Evolutionary conservation across 2,113 vertebrate genomes (phyloP), one percentile per base, ranked within the genome.

Genomic region (Clupea harengus): DNA sequence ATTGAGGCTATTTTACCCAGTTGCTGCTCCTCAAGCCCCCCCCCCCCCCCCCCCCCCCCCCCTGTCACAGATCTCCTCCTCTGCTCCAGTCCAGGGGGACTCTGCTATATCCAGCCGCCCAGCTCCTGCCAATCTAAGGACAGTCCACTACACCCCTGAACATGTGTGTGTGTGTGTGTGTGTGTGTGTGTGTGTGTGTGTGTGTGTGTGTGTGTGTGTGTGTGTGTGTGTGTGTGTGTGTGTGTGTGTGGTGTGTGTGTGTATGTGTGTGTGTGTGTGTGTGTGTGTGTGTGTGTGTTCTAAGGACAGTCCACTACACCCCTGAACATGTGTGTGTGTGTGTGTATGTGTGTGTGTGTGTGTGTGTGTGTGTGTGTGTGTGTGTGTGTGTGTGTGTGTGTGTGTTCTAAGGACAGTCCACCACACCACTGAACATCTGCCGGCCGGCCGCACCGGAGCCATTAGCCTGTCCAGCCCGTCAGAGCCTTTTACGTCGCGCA

Each of bases 1-100:
- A 78, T 32, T 78, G 72, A 78, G 72, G 72, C 72, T 78, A 39
- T 78, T 78, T 78, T 44, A 78, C 72, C 72, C 72, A 78, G 72
- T 15, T 11, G 28, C 28, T 28, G 28, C 72, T 78, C 72, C 15
- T 28, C 32, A 32, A 78, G 9, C 25, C 72, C 15, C 13, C 15
- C 7, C 64, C 64, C 67, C 39, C 39, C 39, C 64, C 64, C 67
- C 25, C 72, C 15, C 28, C 13, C 9, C 64, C 64, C 67, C 72
- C 72, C 72, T 28, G 72, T 78, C 72, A 78, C 72, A 78, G 72
- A 78, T 32, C 72, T 78, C 28, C 72, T 67, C 25, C n/a, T 10
- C n/a, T 13, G 22, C 25, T 28, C 28, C 72, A 4, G 72, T 28
- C 28, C 72, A 4, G 72, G 25, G 28, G 28, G 28, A 32, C 72